Evolutionary conservation across 1,140 invertebrate species (phyloP), one percentile per base, ranked within the genome.

Genomic region (Mycetomoellerius zeteki): DNA sequence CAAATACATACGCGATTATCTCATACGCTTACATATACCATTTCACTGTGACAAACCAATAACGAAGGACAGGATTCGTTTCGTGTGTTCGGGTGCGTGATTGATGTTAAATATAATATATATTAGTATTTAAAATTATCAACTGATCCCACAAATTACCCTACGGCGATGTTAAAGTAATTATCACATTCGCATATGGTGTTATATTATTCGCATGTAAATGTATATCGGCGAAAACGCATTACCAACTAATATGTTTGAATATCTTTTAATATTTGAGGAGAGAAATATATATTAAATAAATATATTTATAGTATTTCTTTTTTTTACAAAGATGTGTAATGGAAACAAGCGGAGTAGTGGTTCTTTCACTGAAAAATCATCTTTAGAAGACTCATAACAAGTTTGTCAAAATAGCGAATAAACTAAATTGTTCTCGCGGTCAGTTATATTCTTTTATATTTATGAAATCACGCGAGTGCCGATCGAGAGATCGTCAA

Each of bases 1-100:
- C 88, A 92, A 91, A 91, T 93, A 92, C 90, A 91, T 92, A 88
- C 64, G 81, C 76, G 87, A 90, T 90, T 92, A 88, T 86, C 90
- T 84, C 69, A 62, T 91, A 91, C 50, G 65, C 75, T 90, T 90
- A 91, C 60, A 92, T 85, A 19, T 92, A 90, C 47, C 71, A 67
- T 86, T 87, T 54, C 71, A 86, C 60, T 82, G 85, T 86, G 90
- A 91, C 85, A 84, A 91, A 91, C 37, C 86, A 85, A 88, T 88
- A 52, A 87, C 56, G 85, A 91, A 85, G 52, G 73, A 81, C 60
- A 71, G 43, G 69, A 87, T 54, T 77, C 33, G 30, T 47, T 87
- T 89, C 88, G 84, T 76, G 73, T 80, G 88, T 85, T 89, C 60
- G 54, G 54, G 64, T 50, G 37, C 52, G n/a, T 76, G 30, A 60